phyloP scores from a whole-genome alignment of 2,888 invertebrate genomes.

The Thumatha senex region DNA sequence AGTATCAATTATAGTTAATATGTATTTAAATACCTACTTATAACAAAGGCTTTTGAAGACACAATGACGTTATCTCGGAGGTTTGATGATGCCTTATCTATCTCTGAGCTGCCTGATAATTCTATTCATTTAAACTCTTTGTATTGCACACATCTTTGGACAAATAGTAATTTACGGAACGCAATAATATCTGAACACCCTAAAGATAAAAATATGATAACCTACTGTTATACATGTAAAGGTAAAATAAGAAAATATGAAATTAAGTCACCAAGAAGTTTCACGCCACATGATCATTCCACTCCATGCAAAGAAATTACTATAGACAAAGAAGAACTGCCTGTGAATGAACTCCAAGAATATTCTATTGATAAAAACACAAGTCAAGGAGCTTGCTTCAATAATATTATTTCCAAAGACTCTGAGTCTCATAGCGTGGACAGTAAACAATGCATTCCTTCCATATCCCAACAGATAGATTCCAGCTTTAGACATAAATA shows the following conservation, averaged over 20 bases:
- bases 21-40: conserved; percentile 8
- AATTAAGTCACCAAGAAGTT: conserved; percentile 55
- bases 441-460: conserved; percentile 62
- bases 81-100: conserved; percentile 49
- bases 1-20: conserved; percentile 8
- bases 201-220: conserved; percentile 56
- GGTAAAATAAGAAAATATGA: conserved; percentile 78
- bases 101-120: conserved; percentile 46
- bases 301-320: conserved; percentile 58
- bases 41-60: conserved; percentile 17
- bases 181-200: conserved; percentile 56
- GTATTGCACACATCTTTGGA: conserved; percentile 74
- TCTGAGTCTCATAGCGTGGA: conserved; percentile 35
- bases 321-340: conserved; percentile 32
- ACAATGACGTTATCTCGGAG: conserved; percentile 60
- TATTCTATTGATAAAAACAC: conserved; percentile 40
- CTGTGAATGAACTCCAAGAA: conserved; percentile 37
- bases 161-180: conserved; percentile 62
- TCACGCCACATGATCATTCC: conserved; percentile 68
- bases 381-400: conserved; percentile 37
- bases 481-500: conserved; percentile 68
- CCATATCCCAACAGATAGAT: conserved; percentile 74
- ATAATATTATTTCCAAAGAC: conserved; percentile 40
- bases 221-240: conserved; percentile 71
- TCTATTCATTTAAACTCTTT: conserved; percentile 66